phyloP scores from a whole-genome alignment of 1,140 invertebrate species.

The Chrysomallon squamiferum region DNA sequence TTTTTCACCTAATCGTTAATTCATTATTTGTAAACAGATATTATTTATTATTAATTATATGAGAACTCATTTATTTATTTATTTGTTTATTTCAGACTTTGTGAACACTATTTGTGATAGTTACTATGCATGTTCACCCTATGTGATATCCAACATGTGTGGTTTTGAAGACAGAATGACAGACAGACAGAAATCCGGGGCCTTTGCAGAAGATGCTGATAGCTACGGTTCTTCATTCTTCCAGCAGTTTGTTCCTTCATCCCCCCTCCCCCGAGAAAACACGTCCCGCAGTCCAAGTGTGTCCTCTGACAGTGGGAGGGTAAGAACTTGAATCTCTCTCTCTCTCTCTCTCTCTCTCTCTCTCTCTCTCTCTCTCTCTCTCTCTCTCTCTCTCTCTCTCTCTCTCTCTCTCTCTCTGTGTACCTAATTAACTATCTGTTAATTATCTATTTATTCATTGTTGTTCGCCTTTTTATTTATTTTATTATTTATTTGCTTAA shows the following conservation, averaged over 20 bases:
- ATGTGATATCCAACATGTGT: not conserved
- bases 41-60: too few relatives aligned
- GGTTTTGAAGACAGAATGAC: not conserved
- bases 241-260: constrained; percentile 7
- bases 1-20: too few relatives aligned
- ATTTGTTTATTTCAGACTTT: constrained; percentile 4
- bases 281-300: constrained; percentile 16
- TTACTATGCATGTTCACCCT: not conserved
- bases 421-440: too few relatives aligned
- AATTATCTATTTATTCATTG: too few relatives aligned
- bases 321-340: not conserved
- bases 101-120: not conserved
- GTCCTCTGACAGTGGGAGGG: constrained; percentile 13
- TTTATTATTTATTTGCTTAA: too few relatives aligned
- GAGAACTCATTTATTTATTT: not conserved
- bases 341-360: too few relatives aligned
- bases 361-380: too few relatives aligned
- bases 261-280: constrained; percentile 4
- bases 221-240: constrained; percentile 1
- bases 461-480: too few relatives aligned
- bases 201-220: not conserved
- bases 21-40: too few relatives aligned
- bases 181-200: not conserved
- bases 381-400: too few relatives aligned
- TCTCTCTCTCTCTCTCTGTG: too few relatives aligned